Conservation (phyloP, 1,140 invertebrate species). For the Procambarus clarkii region DNA sequence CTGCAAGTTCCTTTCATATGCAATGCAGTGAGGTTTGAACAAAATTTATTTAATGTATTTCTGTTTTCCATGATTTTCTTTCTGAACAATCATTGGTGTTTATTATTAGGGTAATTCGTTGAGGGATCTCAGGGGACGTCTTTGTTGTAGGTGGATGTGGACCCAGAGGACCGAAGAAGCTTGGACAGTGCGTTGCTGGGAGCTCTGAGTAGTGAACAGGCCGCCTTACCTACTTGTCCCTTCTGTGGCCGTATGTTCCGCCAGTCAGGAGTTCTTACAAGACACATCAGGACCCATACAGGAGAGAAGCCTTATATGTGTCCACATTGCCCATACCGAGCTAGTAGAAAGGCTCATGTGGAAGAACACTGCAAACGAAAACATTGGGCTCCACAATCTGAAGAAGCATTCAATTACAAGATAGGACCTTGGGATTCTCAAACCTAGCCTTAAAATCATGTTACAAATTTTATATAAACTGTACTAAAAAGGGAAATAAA, state of each 20-base stretch:
- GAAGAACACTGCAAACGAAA: conserved; percentile 60
- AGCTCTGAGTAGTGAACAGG: conserved; percentile 38
- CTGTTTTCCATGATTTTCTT: neutral
- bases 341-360: conserved; percentile 56
- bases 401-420: conserved; percentile 20
- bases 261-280: conserved; percentile 59
- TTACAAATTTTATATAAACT: neutral
- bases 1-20: neutral
- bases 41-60: neutral
- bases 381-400: conserved; percentile 7
- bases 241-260: conserved; percentile 63
- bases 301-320: conserved; percentile 59
- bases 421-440: conserved; percentile 38
- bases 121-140: conserved; percentile 48
- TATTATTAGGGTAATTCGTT: neutral
- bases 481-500: too few species aligned
- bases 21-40: neutral
- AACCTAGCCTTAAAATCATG: neutral
- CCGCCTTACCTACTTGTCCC: conserved; percentile 39
- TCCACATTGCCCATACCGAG: conserved; percentile 56
- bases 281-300: conserved; percentile 63
- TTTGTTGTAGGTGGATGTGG: conserved; percentile 62
- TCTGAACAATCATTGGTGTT: neutral
- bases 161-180: conserved; percentile 42
- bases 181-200: conserved; percentile 48